Base-by-base conservation (phyloP, 2,888 invertebrate species). In the Zele albiditarsus region DNA sequence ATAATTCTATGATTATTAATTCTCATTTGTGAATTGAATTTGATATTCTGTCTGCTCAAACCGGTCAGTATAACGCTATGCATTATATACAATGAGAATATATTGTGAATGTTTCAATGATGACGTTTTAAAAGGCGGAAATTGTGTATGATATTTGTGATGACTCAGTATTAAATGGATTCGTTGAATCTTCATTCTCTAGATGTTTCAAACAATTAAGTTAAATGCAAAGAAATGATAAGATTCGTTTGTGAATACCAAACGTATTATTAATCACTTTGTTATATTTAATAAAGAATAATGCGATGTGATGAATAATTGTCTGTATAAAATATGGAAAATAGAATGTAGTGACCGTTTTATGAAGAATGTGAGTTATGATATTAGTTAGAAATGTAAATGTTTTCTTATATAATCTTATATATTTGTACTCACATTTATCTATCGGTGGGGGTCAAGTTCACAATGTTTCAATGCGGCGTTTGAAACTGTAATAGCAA, bases 361-460 rank as follows among this genome's bases (percentile, higher is more conserved):
- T 3, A n/a, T 16, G n/a, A 46, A n/a, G 4, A 16, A n/a, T 46
- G n/a, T 46, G n/a, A 53, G 10, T 53, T 3, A 20, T 20, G 8
- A 8, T 53, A 23, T 23, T 46, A n/a, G 46, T 49, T n/a, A 20
- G 16, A 5, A 2, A 14, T 10, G 0, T 28, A 20, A 20, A 42
- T 28, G 67, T 31, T 49, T 57, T 53, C 46, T 46, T 16, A n/a
- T n/a, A 14, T 27, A 1, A 62, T 71, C 53, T 23, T 23, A n/a
- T 46, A 0, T 46, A 14, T 16, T 53, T 42, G 23, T 27, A 66
- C 16, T 67, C 14, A 23, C 31, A 46, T 25, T 73, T 25, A 28
- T 57, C 66, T 67, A 77, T 63, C 73, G 71, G 42, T 73, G 49
- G 28, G 28, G 33, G 62, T 33, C 23, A 58, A 74, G 33, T 28